Evolutionary conservation across 2,888 invertebrate species (phyloP).

Genomic region (Eurytoma adleriae): DNA sequence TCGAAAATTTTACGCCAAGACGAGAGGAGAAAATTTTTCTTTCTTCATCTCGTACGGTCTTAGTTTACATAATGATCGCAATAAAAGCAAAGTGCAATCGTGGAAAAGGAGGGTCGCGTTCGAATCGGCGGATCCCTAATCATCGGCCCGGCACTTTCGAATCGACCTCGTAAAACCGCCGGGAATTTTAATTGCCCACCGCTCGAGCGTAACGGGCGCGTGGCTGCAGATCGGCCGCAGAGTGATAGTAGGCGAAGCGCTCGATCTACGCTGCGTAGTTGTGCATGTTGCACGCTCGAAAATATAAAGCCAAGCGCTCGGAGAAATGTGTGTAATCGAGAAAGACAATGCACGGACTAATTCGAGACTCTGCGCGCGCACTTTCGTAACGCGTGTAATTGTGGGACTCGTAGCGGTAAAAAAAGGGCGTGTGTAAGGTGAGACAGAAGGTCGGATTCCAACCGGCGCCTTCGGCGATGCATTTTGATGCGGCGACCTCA

Average conservation of each 20-base stretch:
- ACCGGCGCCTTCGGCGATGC: neutral
- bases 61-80: too few relatives aligned
- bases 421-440: slow-evolving; percentile 22
- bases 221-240: slow-evolving; percentile 3
- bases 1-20: too few relatives aligned
- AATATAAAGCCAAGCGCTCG: neutral
- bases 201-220: neutral
- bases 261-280: neutral
- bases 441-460: slow-evolving; percentile 5
- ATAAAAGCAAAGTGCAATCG: too few relatives aligned
- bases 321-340: neutral
- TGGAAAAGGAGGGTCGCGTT: too few relatives aligned
- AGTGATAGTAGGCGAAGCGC: neutral
- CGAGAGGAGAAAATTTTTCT: too few relatives aligned
- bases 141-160: neutral
- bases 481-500: slow-evolving; percentile 4
- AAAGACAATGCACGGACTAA: slow-evolving; percentile 35
- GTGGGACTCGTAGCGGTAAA: slow-evolving; percentile 39
- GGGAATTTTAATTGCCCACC: slow-evolving; percentile 49
- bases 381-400: slow-evolving; percentile 10
- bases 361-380: slow-evolving; percentile 16
- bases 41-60: too few relatives aligned
- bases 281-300: neutral
- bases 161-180: slow-evolving; percentile 20
- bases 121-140: neutral